A percentile compares a stretch with the other conserved stretches of the same genome.
phyloP scores from a whole-genome alignment of 2,888 invertebrate species.

The Nymphalis c-album region DNA sequence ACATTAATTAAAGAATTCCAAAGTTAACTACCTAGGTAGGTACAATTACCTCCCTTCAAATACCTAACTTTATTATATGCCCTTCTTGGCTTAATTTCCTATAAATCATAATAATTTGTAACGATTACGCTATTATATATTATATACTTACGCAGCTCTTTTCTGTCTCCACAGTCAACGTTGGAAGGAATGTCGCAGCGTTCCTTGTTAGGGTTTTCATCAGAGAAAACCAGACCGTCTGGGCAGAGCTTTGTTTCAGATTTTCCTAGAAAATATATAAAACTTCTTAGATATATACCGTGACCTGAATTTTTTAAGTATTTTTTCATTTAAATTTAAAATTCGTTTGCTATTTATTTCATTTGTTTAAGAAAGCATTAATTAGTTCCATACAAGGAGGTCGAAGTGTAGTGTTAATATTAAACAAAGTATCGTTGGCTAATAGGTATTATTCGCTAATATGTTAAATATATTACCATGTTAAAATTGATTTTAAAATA shows the following conservation, averaged over 20 bases:
- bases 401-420: no score
- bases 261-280: constrained; percentile 59
- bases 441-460: neutral
- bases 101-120: neutral
- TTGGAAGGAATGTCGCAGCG: constrained; percentile 89
- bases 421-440: neutral
- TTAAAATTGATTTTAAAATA: neutral
- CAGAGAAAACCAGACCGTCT: constrained; percentile 89
- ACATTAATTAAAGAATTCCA: no score
- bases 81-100: neutral
- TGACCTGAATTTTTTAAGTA: neutral
- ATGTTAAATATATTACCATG: neutral
- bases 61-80: no score
- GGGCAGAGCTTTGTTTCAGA: constrained; percentile 87
- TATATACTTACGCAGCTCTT: constrained; percentile 85
- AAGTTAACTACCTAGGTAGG: no score
- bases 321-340: neutral
- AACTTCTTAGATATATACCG: neutral
- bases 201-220: constrained; percentile 86
- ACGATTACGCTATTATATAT: neutral
- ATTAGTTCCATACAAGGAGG: no score
- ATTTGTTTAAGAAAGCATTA: no score
- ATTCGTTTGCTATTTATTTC: neutral
- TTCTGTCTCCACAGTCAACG: constrained; percentile 88
- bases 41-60: no score